These are phyloP conservation scores for Chondrilla cf. caribensis DNA, from an alignment of 37 sponge, comb jelly and placozoan genomes.

Conservation along the genomic window DNA sequence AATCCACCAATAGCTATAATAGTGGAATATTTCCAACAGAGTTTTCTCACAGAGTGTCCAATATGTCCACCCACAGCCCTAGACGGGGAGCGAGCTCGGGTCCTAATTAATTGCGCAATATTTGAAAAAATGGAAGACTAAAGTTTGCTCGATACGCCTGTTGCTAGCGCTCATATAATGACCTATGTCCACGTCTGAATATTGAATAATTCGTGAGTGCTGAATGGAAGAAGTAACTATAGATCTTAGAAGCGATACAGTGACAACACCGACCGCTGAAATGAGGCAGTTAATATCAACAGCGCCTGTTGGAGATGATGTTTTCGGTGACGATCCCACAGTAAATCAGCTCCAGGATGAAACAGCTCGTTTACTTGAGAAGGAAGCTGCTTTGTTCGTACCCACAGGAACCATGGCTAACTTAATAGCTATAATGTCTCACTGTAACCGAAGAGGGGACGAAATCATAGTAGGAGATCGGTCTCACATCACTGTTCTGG, in stretches of 20 bases:
- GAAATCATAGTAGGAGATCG: conserved; percentile 37
- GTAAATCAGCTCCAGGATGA: conserved; percentile 21
- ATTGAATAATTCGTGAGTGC: too few species aligned
- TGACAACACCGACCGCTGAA: conserved; percentile 31
- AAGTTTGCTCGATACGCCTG: too few species aligned
- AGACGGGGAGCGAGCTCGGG: too few species aligned
- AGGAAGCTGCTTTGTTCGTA: conserved; percentile 42
- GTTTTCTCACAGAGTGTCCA: too few species aligned
- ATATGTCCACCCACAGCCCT: too few species aligned
- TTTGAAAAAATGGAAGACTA: too few species aligned
- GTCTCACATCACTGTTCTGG: conserved; percentile 28
- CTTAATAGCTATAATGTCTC: conserved; percentile 29
- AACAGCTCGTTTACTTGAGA: conserved; percentile 23
- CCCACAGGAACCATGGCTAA: conserved; percentile 47
- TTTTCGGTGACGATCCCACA: conserved; percentile 40
- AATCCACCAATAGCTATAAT: too few species aligned
- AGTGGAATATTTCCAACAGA: too few species aligned
- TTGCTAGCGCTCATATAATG: too few species aligned
- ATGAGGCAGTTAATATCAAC: conserved; percentile 36
- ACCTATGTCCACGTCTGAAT: too few species aligned
- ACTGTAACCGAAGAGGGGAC: conserved; percentile 28
- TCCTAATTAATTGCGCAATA: too few species aligned
- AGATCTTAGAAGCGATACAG: conserved; percentile 37
- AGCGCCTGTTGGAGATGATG: conserved; percentile 44
- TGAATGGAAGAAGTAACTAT: not conserved